Evolutionary conservation across 2,888 invertebrate genomes (phyloP), one percentile per base, ranked within the genome.

Genomic region (Cinara cedri): DNA sequence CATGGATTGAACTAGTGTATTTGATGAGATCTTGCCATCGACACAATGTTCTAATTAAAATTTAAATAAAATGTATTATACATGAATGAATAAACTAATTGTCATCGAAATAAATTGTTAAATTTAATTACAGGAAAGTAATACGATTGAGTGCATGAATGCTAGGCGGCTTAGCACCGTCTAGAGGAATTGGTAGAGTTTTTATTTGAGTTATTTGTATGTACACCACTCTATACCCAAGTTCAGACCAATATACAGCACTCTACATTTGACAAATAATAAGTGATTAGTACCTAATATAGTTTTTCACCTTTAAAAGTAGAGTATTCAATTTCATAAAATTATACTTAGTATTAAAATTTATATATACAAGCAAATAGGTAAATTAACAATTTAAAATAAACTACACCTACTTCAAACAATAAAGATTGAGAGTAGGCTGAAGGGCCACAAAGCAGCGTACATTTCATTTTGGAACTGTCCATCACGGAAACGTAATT

Each of bases 161-260:
- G n/a, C 78, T 78, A 11, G 78, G 78, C 3, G 60, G 42, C 13
- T 51, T 78, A 3, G 78, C 70, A 8, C 78, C 78, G 42, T 78
- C 78, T n/a, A 78, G 6, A 24, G 70, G 51, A 14, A 70, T 60
- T 3, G 78, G 78, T 51, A 78, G 13, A 21, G 70, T 57, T n/a
- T 14, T 60, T 51, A 78, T 78, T 21, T 70, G 78, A 42, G 19
- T 34, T 34, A 70, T 60, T 78, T 78, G 78, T 60, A 78, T 70
- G 68, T 49, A 60, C 21, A 78, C 78, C 4, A 78, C 70, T 78
- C 68, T 9, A 51, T 51, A 68, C 14, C 78, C 78, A 13, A 78
- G n/a, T 78, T 78, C 78, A 16, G 78, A 19, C 78, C 78, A 78
- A 8, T 78, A 60, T 13, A 78, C 60, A n/a, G 78, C 78, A 8